Percentiles rank a stretch among this genome's conserved stretches.
These are phyloP conservation scores for Nephrocerus scutellatus DNA, from an alignment of 2,888 invertebrate genomes.

Conservation along the genomic window DNA sequence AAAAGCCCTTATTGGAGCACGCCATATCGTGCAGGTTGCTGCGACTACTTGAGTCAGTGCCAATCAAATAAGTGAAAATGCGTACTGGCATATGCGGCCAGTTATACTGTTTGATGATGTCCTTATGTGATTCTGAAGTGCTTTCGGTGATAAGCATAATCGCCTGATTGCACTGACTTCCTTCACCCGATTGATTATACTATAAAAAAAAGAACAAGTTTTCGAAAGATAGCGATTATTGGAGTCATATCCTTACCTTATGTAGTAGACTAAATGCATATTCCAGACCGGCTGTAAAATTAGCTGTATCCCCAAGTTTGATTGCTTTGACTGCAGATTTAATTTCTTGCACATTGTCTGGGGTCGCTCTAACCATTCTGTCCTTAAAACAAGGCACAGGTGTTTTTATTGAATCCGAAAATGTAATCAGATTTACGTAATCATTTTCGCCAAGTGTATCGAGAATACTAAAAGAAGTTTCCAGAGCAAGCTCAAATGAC, in stretches of 20 bases:
- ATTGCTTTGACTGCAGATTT: constrained; percentile 69
- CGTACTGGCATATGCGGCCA: constrained; percentile 91
- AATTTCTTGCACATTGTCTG: constrained; percentile 73
- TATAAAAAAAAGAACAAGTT: constrained; percentile 39
- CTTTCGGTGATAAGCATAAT: constrained; percentile 96
- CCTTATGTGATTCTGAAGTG: constrained; percentile 63
- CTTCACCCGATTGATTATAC: constrained; percentile 77
- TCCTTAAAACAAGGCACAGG: constrained; percentile 87
- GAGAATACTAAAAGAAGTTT: constrained; percentile 81
- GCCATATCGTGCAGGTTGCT: constrained; percentile 90
- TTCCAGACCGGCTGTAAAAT: constrained; percentile 86
- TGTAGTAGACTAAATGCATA: constrained; percentile 87
- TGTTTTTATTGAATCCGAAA: constrained; percentile 75
- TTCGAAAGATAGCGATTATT: background rate
- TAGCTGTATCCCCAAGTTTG: constrained; percentile 73
- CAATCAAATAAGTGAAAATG: constrained; percentile 93
- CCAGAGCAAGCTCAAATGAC: constrained; percentile 75
- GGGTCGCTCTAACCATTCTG: constrained; percentile 77
- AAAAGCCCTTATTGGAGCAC: constrained; percentile 86
- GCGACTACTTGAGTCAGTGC: constrained; percentile 82
- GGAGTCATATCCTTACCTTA: constrained; percentile 56
- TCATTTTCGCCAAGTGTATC: constrained; percentile 96
- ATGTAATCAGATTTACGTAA: constrained; percentile 90
- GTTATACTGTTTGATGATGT: constrained; percentile 73
- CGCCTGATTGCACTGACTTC: constrained; percentile 95